Evolutionary conservation across 2,888 invertebrate species (phyloP), one percentile per base, ranked within the genome.

Genomic region (Rhagonycha fulva): DNA sequence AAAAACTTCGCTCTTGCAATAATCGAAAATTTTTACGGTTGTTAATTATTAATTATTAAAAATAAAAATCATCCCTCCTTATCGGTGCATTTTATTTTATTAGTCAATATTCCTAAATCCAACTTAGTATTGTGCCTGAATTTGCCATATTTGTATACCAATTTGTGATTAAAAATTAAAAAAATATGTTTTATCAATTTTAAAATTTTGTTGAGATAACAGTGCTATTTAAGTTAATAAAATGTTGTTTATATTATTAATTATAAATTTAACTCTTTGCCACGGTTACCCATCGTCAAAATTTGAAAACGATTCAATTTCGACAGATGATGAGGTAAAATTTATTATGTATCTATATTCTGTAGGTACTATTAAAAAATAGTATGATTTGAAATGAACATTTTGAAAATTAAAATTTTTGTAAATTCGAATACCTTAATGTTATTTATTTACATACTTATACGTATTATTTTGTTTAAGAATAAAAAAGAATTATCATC

Each of bases 41-140:
- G 23, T 19, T 14, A 61, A 70, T 32, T 62, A 70, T 68, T 62
- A 62, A 19, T 14, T 32, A 71, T 32, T 23, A 19, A 66, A 14
- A n/a, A 12, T 63, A 74, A 70, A 70, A 74, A 67, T 4, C 74
- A 74, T 74, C 74, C 74, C 74, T 74, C 74, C 74, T 74, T 74
- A 74, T 70, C 73, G 73, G 23, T n/a, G 47, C 19, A 74, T 60
- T 70, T 66, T 60, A 74, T 74, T 74, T 74, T 74, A 74, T 19
- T 73, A 62, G 61, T 32, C 28, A 62, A 24, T n/a, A 14, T n/a
- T 62, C n/a, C 19, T 3, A 26, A 60, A n/a, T 24, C 12, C n/a
- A 4, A 24, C 9, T 66, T 66, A 66, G 63, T 66, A 24, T 26
- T 24, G 26, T 66, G 23, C 24, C 26, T 24, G 23, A 14, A 24